Percentiles rank a stretch among this genome's conserved stretches.
These are phyloP conservation scores for Cebidichthys violaceus DNA, from an alignment of 2,113 vertebrate species.

Conservation along the genomic window DNA sequence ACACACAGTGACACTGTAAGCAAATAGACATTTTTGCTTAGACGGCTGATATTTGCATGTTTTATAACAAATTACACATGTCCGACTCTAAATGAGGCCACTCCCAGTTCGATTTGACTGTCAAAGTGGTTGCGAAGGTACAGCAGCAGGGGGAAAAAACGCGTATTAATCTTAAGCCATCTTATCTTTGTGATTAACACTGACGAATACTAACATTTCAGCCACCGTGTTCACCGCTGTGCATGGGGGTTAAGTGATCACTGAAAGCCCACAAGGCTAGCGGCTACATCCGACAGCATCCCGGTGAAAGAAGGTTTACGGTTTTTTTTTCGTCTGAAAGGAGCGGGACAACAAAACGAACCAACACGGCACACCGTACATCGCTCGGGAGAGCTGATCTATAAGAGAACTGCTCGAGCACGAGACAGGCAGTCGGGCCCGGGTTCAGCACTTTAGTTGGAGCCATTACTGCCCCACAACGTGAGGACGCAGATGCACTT, in stretches of 20 bases:
- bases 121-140: constrained; percentile 20
- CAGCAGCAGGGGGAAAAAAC: background rate
- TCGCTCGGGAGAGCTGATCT: background rate
- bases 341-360: background rate
- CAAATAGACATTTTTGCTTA: constrained; percentile 22
- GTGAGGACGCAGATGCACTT: constrained; percentile 6
- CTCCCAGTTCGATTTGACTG: constrained; percentile 53
- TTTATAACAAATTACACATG: constrained; percentile 40
- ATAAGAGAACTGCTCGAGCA: constrained; percentile 13
- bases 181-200: background rate
- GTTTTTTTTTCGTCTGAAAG: background rate
- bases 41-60: background rate
- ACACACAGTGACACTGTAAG: constrained; percentile 12
- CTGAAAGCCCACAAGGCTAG: background rate
- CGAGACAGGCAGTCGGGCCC: background rate
- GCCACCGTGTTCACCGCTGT: background rate
- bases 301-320: no score
- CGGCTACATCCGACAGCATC: background rate
- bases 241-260: background rate
- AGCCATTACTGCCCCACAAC: constrained; percentile 43
- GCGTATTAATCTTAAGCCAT: background rate
- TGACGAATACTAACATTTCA: background rate
- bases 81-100: background rate
- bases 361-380: background rate
- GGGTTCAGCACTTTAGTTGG: constrained; percentile 58